Evolutionary conservation across 2,888 invertebrate genomes (phyloP), one percentile per base, ranked within the genome.

Genomic region (Pelosia muscerda): DNA sequence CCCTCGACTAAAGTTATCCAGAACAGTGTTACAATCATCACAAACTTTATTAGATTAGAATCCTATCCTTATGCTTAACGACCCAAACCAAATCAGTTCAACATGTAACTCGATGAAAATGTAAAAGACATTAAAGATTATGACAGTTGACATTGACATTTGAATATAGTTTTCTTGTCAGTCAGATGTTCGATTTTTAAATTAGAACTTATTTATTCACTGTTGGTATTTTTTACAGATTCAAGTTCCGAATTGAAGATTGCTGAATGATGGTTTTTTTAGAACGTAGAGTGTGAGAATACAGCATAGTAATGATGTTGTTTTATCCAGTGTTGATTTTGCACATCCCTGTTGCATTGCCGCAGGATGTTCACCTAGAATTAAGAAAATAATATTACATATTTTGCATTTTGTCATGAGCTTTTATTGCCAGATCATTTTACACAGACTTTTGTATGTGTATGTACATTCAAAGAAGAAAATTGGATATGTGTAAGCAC

Each of bases 301-400:
- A 72, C 87, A 87, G 81, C 89, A 90, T 56, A 91, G 42, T 63
- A 92, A 78, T 26, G 87, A 88, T 2, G 89, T 86, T 53, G 89
- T 82, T 74, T 86, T 87, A 73, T 94, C 92, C 62, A 93, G 74
- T 6, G 90, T 85, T 10, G 92, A 92, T 77, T 89, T 92, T 8
- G 93, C 92, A 72, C 92, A 91, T 56, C 95, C 94, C 73, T 95
- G 95, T 75, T 95, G 95, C 95, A 95, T 95, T 0, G 95, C 95
- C 8, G 95, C 95, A 11, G 95, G 95, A 69, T 94, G 93, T 74
- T 95, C 94, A 77, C 94, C 94, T 95, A 81, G 9, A 79, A 84
- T 81, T 59, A 74, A 55, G 66, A 11, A 65, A 34, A 15, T n/a
- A 0, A 26, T 56, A 68, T 77, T 3, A 63, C 25, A 58, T 42